These are phyloP conservation scores for Diarsia brunnea DNA, from an alignment of 2,888 invertebrate species.

Conservation along the genomic window DNA sequence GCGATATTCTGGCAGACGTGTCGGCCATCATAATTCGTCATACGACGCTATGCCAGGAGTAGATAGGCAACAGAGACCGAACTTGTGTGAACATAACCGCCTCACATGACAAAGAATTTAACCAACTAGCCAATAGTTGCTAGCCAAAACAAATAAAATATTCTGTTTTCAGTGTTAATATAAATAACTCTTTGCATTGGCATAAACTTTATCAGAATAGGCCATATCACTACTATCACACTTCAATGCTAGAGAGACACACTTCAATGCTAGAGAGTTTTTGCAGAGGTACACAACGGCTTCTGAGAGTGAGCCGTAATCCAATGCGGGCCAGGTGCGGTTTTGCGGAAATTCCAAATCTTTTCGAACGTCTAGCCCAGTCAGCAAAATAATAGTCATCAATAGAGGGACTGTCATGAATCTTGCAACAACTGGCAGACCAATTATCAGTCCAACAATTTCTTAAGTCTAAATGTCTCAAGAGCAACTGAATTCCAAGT, in stretches of 20 bases:
- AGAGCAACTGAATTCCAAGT: background rate
- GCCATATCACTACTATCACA: background rate
- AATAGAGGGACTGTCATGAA: background rate
- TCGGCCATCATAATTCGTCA: slow-evolving; percentile 36
- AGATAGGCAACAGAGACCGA: slow-evolving; percentile 10
- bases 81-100: background rate
- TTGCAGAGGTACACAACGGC: background rate
- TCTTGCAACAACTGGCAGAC: background rate
- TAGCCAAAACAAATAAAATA: too few relatives aligned
- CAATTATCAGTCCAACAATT: background rate
- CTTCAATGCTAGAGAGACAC: background rate
- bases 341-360: background rate
- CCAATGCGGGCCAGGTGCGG: background rate
- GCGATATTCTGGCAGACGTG: slow-evolving; percentile 32
- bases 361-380: background rate
- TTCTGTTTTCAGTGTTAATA: too few relatives aligned
- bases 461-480: background rate
- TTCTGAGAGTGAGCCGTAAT: background rate
- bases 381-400: background rate
- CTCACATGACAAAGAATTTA: background rate
- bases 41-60: slow-evolving; percentile 11
- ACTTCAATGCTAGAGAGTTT: background rate
- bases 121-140: background rate
- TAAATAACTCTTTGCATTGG: background rate
- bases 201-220: background rate